These are phyloP conservation scores for Toxotes jaculatrix DNA, from an alignment of 2,113 vertebrate species.

Conservation along the genomic window DNA sequence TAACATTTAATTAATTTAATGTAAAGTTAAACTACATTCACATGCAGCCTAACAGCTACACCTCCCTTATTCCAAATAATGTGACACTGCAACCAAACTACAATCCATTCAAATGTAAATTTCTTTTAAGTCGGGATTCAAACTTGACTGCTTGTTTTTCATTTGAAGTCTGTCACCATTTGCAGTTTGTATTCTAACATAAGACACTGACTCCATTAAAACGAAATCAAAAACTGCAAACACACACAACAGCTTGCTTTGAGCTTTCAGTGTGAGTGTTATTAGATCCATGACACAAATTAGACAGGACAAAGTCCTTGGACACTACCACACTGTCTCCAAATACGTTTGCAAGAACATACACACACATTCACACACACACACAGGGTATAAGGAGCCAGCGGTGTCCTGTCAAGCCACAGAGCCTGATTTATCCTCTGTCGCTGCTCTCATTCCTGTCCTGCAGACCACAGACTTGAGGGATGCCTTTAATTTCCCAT, in stretches of 20 bases:
- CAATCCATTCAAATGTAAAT: not conserved
- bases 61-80: not conserved
- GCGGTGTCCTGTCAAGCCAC: conserved; percentile 59
- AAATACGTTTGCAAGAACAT: not conserved
- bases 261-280: not conserved
- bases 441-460: conserved; percentile 53
- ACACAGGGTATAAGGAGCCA: conserved; percentile 31
- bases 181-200: not conserved
- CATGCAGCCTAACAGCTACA: not conserved
- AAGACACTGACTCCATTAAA: not conserved
- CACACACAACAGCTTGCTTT: not conserved
- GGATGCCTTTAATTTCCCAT: conserved; percentile 79
- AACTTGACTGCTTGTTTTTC: not conserved
- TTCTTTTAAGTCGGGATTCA: not conserved
- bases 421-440: conserved; percentile 77
- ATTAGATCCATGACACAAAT: conserved; percentile 9
- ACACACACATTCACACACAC: not conserved
- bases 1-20: not conserved
- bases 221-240: not conserved
- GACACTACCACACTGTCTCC: not conserved
- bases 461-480: conserved; percentile 67
- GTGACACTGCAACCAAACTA: too few species aligned
- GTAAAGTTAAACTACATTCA: not conserved
- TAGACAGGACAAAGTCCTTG: conserved; percentile 5
- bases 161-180: not conserved